These are phyloP conservation scores for Ceratosolen solmsi DNA, from an alignment of 1,140 invertebrate genomes.

Conservation along the genomic window DNA sequence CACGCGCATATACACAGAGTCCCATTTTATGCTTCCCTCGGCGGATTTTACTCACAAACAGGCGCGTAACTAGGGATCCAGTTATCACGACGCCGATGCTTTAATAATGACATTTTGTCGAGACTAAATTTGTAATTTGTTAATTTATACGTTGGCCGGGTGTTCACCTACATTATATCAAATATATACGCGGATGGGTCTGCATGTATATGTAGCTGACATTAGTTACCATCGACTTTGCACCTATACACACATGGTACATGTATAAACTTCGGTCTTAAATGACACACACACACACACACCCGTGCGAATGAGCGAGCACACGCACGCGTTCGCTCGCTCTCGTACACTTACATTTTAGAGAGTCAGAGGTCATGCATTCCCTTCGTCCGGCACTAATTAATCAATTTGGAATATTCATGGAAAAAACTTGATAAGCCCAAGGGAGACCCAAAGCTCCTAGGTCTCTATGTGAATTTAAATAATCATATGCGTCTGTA, in stretches of 20 bases:
- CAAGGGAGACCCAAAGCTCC: neutral
- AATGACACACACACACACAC: neutral
- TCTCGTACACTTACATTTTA: no score
- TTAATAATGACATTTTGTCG: conserved; percentile 47
- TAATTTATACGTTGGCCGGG: conserved; percentile 47
- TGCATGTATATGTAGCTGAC: neutral
- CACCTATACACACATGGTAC: neutral
- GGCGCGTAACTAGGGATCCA: conserved; percentile 42
- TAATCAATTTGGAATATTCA: conserved; percentile 43
- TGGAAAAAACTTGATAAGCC: conserved; percentile 26
- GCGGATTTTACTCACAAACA: conserved; percentile 19
- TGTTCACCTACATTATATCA: neutral
- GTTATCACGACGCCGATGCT: conserved; percentile 47
- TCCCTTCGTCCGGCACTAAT: neutral
- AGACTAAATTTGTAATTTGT: conserved; percentile 50
- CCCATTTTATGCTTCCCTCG: neutral
- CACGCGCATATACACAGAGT: neutral
- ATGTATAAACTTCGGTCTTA: neutral
- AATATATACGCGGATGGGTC: neutral
- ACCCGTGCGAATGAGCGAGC: no score
- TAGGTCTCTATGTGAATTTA: neutral
- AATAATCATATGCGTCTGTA: neutral
- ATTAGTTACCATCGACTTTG: neutral
- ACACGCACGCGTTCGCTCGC: no score
- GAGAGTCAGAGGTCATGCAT: neutral